These are phyloP conservation scores for Archips crataeganus DNA, from an alignment of 2,888 invertebrate species.

Conservation along the genomic window DNA sequence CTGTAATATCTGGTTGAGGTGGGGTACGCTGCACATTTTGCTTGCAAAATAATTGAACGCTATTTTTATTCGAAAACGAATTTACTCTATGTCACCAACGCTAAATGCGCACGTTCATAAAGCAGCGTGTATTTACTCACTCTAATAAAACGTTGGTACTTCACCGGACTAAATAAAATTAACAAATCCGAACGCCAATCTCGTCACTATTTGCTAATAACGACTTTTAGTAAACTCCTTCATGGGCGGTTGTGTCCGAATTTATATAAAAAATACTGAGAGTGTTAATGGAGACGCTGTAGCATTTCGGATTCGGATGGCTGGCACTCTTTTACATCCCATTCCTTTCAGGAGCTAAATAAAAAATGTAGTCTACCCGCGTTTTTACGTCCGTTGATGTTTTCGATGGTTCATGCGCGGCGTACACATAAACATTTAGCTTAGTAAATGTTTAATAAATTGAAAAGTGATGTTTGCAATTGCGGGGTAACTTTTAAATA, in stretches of 20 bases:
- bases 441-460: constrained; percentile 22
- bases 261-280: background rate
- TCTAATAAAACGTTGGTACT: background rate
- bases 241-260: background rate
- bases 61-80: constrained; percentile 53
- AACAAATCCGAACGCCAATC: background rate
- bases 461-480: constrained; percentile 10
- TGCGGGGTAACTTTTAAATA: constrained; percentile 11
- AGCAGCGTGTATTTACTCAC: background rate
- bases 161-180: background rate
- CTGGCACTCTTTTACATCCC: constrained; percentile 28
- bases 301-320: constrained; percentile 6
- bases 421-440: constrained; percentile 19
- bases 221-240: background rate
- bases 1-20: constrained; percentile 76
- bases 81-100: constrained; percentile 47
- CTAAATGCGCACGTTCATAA: constrained; percentile 26
- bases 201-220: background rate
- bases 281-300: constrained; percentile 11
- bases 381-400: constrained; percentile 38
- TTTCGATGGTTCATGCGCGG: constrained; percentile 19
- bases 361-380: constrained; percentile 32
- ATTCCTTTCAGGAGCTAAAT: constrained; percentile 36
- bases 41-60: constrained; percentile 61
- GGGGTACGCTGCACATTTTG: constrained; percentile 65